Base-by-base conservation (phyloP, 2,888 invertebrate genomes). In the Nemurella pictetii region DNA sequence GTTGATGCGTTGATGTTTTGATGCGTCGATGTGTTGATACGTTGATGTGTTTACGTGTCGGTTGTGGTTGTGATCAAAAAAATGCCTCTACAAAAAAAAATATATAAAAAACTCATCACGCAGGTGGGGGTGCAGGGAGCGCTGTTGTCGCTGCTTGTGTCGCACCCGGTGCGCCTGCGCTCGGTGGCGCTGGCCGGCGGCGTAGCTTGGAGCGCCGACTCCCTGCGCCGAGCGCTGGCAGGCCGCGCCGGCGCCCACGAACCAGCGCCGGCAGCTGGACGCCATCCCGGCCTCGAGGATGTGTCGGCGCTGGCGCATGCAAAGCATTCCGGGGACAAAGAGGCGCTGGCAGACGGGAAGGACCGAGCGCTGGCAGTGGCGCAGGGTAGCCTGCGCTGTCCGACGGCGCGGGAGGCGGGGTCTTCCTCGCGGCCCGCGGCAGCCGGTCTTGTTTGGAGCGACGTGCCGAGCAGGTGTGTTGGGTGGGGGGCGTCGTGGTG, bases 171-270 rank as follows among this genome's bases (percentile, higher is more conserved):
- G 88, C 94, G 93, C 89, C 90, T 98, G 0, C 90, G 92, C 84
- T 93, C 94, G 84, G 92, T 97, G 85, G 94, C 94, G 84, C 93
- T 98, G 89, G 95, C 95, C 84, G 94, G 93, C 86, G 92, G 91
- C 28, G 92, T 93, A 36, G 94, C 94, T 7, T 96, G 93, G 89
- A 93, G 93, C 81, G 87, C 91, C 80, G 91, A 92, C 20, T 91
- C 94, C 0, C 89, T 96, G 88, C 89, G 92, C 86, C 89, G 94
- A 85, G 94, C 94, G 0, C 77, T 92, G 5, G 87, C 90, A 3
- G 88, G 87, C 0, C 89, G 92, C 85, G 88, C 90, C 80, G 84
- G 83, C 30, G 15, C 87, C 88, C 4, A 90, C 88, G n/a, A n/a
- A n/a, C 12, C 55, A 1, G 55, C 55, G 55, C 55, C 55, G n/a